Conservation (phyloP, 2,113 vertebrate species). For the Psophia crepitans region DNA sequence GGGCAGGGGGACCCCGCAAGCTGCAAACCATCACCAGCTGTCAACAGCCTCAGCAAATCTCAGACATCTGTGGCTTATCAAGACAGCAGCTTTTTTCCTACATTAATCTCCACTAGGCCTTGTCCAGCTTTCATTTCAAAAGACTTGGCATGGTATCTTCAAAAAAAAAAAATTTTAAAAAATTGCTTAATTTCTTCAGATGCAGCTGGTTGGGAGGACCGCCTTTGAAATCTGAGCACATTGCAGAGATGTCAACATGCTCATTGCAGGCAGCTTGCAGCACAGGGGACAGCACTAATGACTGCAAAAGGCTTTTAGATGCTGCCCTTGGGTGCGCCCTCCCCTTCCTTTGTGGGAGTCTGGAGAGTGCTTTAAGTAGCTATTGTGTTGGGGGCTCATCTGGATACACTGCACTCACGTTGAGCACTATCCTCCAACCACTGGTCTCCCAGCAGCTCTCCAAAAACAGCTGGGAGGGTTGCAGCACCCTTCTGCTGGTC, state of each 20-base stretch:
- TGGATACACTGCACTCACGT: neutral
- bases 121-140: constrained; percentile 83
- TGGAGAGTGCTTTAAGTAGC: constrained; percentile 15
- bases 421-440: neutral
- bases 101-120: constrained; percentile 77
- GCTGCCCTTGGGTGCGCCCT: neutral
- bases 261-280: constrained; percentile 69
- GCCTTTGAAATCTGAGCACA: constrained; percentile 87
- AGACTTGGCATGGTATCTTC: constrained; percentile 71
- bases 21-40: constrained; percentile 78
- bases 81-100: constrained; percentile 70
- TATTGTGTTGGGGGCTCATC: neutral
- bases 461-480: neutral
- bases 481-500: neutral
- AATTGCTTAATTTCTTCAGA: constrained; percentile 61
- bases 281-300: constrained; percentile 70
- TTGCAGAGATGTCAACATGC: constrained; percentile 69
- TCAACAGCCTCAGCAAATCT: constrained; percentile 75
- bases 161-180: neutral
- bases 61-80: constrained; percentile 88
- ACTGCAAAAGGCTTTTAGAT: constrained; percentile 37
- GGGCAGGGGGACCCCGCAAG: constrained; percentile 50
- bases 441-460: neutral
- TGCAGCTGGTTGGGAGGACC: constrained; percentile 80
- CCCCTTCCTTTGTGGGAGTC: neutral